Evolutionary conservation across 2,888 invertebrate genomes (phyloP).

Genomic region (Tinea semifulvella): DNA sequence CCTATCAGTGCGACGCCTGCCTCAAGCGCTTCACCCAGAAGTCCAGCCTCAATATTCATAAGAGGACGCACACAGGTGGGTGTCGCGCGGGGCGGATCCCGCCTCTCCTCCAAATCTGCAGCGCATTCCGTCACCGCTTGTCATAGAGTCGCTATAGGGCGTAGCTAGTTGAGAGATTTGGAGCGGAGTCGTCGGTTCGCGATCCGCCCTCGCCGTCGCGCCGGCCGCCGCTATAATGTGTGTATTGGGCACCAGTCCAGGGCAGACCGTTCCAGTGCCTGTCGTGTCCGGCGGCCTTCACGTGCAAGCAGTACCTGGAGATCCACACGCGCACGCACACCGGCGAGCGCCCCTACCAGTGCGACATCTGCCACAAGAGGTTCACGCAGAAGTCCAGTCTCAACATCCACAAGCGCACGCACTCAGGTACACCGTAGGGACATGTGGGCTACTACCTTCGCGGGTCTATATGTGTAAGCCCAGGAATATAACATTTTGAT

Average conservation of each 20-base stretch:
- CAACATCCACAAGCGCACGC: conserved; percentile 83
- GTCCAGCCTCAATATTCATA: conserved; percentile 83
- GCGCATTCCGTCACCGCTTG: conserved; percentile 2
- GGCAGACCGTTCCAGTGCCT: conserved; percentile 68
- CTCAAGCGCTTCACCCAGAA: conserved; percentile 84
- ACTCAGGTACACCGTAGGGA: conserved; percentile 63
- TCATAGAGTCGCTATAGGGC: conserved; percentile 8
- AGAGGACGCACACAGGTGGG: conserved; percentile 77
- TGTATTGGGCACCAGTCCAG: conserved; percentile 66
- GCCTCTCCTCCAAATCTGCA: conserved; percentile 35
- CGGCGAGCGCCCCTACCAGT: conserved; percentile 70
- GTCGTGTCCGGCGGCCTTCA: conserved; percentile 68
- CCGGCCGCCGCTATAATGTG: conserved; percentile 56
- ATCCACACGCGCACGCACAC: conserved; percentile 71
- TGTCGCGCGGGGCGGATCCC: conserved; percentile 59
- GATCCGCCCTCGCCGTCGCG: conserved; percentile 40
- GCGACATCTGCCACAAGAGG: conserved; percentile 80
- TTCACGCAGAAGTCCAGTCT: conserved; percentile 86
- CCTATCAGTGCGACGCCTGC: conserved; percentile 77
- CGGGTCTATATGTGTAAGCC: too few relatives aligned
- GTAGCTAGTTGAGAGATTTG: conserved; percentile 29
- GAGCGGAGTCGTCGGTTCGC: conserved; percentile 35
- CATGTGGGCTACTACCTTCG: conserved; percentile 32
- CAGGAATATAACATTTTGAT: too few relatives aligned
- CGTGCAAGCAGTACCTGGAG: conserved; percentile 69